Base-by-base conservation (phyloP, 1,140 invertebrate genomes). In the Macrotrachela quadricornifera region DNA sequence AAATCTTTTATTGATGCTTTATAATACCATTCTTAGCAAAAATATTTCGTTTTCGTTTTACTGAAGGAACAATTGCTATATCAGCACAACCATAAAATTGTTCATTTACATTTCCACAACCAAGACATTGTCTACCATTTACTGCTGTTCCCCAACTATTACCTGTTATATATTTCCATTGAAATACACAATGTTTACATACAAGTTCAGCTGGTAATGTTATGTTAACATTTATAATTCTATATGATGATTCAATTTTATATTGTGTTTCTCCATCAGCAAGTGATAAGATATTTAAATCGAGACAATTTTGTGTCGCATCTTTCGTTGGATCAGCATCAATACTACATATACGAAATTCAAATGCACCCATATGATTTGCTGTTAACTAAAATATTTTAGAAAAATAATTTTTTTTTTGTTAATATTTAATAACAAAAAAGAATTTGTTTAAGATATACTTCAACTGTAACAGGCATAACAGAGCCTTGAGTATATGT, bases 151-250 rank as follows among this genome's bases (percentile, higher is more conserved):
- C 61, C 57, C 59, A 61, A 36, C 58, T 60, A 54, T 65, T 62
- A 17, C 59, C 64, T 61, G 56, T 17, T 18, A 13, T 2, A 64
- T 87, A 90, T 51, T 78, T 83, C 85, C 85, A 88, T 62, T 86
- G 83, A 1, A 90, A 63, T 0, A 88, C 79, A 61, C 85, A 90
- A 55, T 85, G 80, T 0, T 80, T 77, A 61, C 85, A 88, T 0
- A 81, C 83, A 0, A 86, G 60, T 55, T 78, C 83, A 0, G 79
- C 68, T 0, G 86, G 85, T 42, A 91, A 67, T 11, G 55, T 15
- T 9, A 56, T 0, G 18, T 41, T 30, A 2, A 30, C 2, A 30
- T 4, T 2, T 8, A 30, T 8, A 30, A 8, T 30, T 30, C 3
- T 30, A 4, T 2, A 2, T 30, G 21, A 4, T 30, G 21, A 8